Percentiles rank a stretch among this genome's conserved stretches.
Evolutionary conservation across 2,113 vertebrate species (phyloP).

Genomic region (Ammodytes marinus): DNA sequence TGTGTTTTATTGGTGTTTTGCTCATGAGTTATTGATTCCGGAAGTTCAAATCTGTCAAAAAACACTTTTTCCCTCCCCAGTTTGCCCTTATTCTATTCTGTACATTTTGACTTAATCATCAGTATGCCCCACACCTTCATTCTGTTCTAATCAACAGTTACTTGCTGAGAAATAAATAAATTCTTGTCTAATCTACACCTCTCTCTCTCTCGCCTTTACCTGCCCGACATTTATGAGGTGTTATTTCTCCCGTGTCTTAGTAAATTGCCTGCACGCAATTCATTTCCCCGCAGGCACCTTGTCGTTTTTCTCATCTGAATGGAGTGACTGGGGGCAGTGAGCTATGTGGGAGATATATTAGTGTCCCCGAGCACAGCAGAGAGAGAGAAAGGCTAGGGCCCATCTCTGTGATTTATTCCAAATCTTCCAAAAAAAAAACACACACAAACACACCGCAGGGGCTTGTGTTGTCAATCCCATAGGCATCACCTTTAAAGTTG

Average conservation of each 20-base stretch:
- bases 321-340: constrained; percentile 59
- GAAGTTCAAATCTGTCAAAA: too few relatives aligned
- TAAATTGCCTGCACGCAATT: constrained; percentile 76
- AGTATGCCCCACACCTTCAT: constrained; percentile 31
- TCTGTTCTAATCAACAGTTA: constrained; percentile 24
- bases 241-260: constrained; percentile 73
- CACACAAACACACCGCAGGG: constrained; percentile 63
- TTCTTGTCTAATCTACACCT: constrained; percentile 54
- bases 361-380: constrained; percentile 76
- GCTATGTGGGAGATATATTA: constrained; percentile 81
- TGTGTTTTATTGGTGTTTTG: too few relatives aligned
- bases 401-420: constrained; percentile 83
- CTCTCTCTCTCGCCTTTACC: constrained; percentile 29
- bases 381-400: constrained; percentile 68
- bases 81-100: too few relatives aligned
- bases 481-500: constrained; percentile 78
- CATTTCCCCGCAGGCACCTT: constrained; percentile 76
- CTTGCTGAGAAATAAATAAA: constrained; percentile 71
- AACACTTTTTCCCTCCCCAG: too few relatives aligned
- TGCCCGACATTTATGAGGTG: constrained; percentile 67
- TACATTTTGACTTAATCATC: constrained; percentile 20
- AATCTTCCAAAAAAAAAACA: constrained; percentile 22
- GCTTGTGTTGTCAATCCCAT: constrained; percentile 76
- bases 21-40: too few relatives aligned
- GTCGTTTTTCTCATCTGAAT: constrained; percentile 73